These are phyloP conservation scores for Hydrochoerus hydrochaeris DNA, from an alignment of 2,113 vertebrate genomes.

Conservation along the genomic window DNA sequence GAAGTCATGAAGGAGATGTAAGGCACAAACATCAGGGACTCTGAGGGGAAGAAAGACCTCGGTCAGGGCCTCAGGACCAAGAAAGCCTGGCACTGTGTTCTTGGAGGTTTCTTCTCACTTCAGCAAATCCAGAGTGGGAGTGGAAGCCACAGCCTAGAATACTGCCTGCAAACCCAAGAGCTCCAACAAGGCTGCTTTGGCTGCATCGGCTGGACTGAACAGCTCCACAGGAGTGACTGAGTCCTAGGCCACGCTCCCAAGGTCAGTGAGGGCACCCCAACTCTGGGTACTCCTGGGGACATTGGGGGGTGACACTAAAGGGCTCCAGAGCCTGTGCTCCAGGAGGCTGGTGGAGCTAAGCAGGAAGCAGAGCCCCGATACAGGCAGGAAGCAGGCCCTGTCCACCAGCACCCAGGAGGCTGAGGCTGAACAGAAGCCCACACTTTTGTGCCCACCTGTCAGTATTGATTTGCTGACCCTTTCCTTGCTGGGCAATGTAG, in stretches of 20 bases:
- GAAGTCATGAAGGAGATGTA: background rate
- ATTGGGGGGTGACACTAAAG: fast-evolving
- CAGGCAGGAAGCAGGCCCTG: too few relatives aligned
- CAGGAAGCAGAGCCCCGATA: fast-evolving
- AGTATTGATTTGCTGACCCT: fast-evolving
- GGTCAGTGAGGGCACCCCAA: fast-evolving
- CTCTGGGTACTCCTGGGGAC: fast-evolving
- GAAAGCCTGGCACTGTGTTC: too few relatives aligned
- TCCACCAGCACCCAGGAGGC: fast-evolving
- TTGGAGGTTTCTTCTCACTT: background rate
- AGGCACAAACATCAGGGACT: background rate
- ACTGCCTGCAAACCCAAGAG: fast-evolving
- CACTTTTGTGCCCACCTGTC: background rate
- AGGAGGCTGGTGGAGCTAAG: too few relatives aligned
- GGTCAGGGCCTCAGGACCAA: background rate
- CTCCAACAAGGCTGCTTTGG: background rate
- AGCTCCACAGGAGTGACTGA: background rate
- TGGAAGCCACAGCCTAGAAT: background rate
- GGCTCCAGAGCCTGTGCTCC: too few relatives aligned
- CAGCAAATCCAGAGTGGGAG: too few relatives aligned
- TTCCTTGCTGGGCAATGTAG: fast-evolving
- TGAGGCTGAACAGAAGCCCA: background rate
- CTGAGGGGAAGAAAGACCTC: background rate
- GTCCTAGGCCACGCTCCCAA: background rate
- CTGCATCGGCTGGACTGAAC: too few relatives aligned